phyloP scores from a whole-genome alignment of 2,888 invertebrate species.

The Danaus chrysippus region DNA sequence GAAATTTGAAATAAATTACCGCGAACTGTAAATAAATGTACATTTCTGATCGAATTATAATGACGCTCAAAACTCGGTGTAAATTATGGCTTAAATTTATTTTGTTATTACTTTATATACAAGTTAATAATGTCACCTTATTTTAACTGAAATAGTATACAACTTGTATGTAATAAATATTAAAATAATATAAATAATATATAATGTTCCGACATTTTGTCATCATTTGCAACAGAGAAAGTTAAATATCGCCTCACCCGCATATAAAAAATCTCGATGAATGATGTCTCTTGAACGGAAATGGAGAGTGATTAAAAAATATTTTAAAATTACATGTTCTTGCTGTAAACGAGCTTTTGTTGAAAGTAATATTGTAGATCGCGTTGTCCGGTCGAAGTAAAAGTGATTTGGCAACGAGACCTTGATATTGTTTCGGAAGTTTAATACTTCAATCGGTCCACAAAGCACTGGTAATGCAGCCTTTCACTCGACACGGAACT shows the following conservation, averaged over 20 bases:
- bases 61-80: slow-evolving; percentile 7
- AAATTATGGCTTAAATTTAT: background rate
- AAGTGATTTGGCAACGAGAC: slow-evolving; percentile 35
- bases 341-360: background rate
- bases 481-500: slow-evolving; percentile 54
- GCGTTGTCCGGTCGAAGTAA: slow-evolving; percentile 26
- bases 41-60: slow-evolving; percentile 11
- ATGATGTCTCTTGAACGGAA: too few relatives aligned
- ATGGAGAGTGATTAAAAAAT: too few relatives aligned
- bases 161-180: too few relatives aligned
- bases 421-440: slow-evolving; percentile 36
- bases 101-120: too few relatives aligned
- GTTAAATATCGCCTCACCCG: too few relatives aligned
- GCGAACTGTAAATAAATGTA: background rate
- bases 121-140: too few relatives aligned
- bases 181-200: too few relatives aligned
- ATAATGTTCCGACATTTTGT: too few relatives aligned
- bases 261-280: too few relatives aligned
- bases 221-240: too few relatives aligned
- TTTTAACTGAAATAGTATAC: too few relatives aligned
- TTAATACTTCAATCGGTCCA: slow-evolving; percentile 30
- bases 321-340: background rate
- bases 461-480: slow-evolving; percentile 47
- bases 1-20: slow-evolving; percentile 29
- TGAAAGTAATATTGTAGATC: background rate